Percentiles rank a stretch among this genome's conserved stretches.
phyloP scores from a whole-genome alignment of 2,888 invertebrate species.

The Callosobruchus maculatus region DNA sequence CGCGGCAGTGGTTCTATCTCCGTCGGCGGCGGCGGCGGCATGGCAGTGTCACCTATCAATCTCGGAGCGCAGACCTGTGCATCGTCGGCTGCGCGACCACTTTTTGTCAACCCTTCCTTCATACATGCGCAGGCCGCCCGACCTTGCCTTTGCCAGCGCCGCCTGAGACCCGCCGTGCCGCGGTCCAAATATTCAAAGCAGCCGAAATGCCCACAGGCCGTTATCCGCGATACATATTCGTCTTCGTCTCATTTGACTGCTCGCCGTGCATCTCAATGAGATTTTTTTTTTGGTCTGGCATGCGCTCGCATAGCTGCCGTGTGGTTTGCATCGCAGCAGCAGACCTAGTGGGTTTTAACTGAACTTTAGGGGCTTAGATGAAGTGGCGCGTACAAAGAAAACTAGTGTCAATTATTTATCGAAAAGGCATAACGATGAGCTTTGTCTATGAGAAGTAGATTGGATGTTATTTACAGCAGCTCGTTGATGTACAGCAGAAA shows the following conservation, averaged over 20 bases:
- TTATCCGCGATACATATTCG: background rate
- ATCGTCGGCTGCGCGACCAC: constrained; percentile 46
- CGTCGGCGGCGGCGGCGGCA: too few species aligned
- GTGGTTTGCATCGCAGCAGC: background rate
- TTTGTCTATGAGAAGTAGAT: too few species aligned
- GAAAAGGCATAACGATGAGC: too few species aligned
- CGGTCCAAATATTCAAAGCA: background rate
- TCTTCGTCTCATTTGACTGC: background rate
- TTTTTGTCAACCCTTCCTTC: constrained; percentile 51
- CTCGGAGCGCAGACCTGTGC: constrained; percentile 14
- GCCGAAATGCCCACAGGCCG: background rate
- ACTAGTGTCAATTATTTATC: too few species aligned
- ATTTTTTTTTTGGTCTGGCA: background rate
- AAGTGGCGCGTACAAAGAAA: too few species aligned
- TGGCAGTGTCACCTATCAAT: constrained; percentile 51
- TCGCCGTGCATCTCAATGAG: background rate
- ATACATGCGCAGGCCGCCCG: constrained; percentile 29
- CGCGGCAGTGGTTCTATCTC: too few species aligned
- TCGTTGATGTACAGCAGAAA: too few species aligned
- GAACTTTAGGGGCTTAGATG: too few species aligned
- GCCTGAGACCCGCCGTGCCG: background rate
- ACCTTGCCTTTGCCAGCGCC: background rate
- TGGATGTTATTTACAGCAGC: too few species aligned
- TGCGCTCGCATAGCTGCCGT: background rate
- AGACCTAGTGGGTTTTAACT: background rate